Conservation (phyloP, 2,888 invertebrate species). For the Standfussiana lucernea region DNA sequence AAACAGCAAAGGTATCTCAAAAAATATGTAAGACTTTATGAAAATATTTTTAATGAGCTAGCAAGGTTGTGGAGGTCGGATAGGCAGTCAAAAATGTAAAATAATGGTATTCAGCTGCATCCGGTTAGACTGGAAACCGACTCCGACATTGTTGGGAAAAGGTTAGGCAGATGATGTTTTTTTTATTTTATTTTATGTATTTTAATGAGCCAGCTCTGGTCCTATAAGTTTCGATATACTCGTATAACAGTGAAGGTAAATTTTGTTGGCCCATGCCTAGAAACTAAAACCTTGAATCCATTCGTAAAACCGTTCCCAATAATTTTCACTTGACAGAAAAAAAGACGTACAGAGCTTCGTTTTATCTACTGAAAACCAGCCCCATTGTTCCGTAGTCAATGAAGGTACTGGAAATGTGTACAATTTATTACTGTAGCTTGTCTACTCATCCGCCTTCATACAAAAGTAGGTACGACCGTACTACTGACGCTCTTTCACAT, state of each 20-base stretch:
- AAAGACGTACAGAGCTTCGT: neutral
- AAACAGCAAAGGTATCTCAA: neutral
- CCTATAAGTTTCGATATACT: neutral
- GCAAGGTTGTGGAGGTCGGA: neutral
- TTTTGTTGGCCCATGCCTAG: neutral
- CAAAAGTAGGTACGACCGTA: slow-evolving; percentile 71
- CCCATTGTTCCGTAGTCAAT: slow-evolving; percentile 60
- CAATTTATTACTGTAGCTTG: slow-evolving; percentile 72
- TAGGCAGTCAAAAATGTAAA: neutral
- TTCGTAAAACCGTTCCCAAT: slow-evolving; percentile 6
- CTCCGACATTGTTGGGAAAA: neutral
- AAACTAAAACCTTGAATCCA: neutral
- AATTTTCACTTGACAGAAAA: neutral
- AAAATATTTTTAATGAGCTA: slow-evolving; percentile 4
- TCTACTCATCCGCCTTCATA: slow-evolving; percentile 74
- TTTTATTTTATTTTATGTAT: too few species aligned
- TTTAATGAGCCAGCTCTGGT: neutral
- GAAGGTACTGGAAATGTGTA: slow-evolving; percentile 65
- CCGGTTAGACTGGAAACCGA: neutral
- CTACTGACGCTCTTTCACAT: slow-evolving; percentile 82
- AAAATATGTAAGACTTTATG: neutral
- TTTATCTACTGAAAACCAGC: slow-evolving; percentile 21
- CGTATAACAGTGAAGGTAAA: neutral
- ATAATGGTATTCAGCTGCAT: neutral
- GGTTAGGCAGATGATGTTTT: neutral